Percentiles rank a stretch among this genome's conserved stretches.
These are phyloP conservation scores for Drosophila mojavensis DNA, from an alignment of 1,140 invertebrate genomes.

Conservation along the genomic window DNA sequence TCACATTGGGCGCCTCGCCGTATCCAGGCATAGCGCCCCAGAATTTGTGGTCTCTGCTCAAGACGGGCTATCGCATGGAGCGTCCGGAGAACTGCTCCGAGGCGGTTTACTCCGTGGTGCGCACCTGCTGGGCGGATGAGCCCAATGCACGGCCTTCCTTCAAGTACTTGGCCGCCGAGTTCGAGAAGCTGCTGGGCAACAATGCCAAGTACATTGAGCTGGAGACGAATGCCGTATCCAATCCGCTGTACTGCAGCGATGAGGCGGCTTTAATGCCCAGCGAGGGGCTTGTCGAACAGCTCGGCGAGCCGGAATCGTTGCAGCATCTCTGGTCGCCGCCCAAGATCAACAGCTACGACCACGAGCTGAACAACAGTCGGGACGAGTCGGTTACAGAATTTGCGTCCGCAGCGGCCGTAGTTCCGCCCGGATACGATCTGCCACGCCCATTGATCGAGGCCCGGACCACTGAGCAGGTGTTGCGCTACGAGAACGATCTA, in stretches of 20 bases:
- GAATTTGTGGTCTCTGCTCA: conserved; percentile 91
- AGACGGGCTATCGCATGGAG: conserved; percentile 92
- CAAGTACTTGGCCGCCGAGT: conserved; percentile 87
- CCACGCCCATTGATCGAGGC: conserved; percentile 76
- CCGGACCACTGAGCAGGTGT: conserved; percentile 64
- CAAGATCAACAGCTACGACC: conserved; percentile 70
- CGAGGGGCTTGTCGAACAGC: conserved; percentile 20
- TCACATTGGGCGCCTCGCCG: conserved; percentile 88
- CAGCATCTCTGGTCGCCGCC: conserved; percentile 78
- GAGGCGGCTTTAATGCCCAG: conserved; percentile 55
- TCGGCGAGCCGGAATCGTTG: conserved; percentile 71
- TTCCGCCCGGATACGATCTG: conserved; percentile 76
- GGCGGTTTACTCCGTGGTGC: conserved; percentile 92
- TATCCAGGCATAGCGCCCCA: conserved; percentile 90
- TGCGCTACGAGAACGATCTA: conserved; percentile 82
- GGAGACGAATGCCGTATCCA: conserved; percentile 78
- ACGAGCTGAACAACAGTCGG: conserved; percentile 64
- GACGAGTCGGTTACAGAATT: conserved; percentile 64
- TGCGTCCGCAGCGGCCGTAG: conserved; percentile 38
- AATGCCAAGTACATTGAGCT: conserved; percentile 89
- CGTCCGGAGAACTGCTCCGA: conserved; percentile 92
- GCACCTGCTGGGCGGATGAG: conserved; percentile 91
- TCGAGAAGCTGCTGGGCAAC: conserved; percentile 89
- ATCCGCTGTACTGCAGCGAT: conserved; percentile 79
- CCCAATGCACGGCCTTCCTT: conserved; percentile 91